A percentile compares a stretch with the other conserved stretches of the same genome.
These are phyloP conservation scores for Parambassis ranga DNA, from an alignment of 2,797 vertebrate genomes.

Conservation along the genomic window DNA sequence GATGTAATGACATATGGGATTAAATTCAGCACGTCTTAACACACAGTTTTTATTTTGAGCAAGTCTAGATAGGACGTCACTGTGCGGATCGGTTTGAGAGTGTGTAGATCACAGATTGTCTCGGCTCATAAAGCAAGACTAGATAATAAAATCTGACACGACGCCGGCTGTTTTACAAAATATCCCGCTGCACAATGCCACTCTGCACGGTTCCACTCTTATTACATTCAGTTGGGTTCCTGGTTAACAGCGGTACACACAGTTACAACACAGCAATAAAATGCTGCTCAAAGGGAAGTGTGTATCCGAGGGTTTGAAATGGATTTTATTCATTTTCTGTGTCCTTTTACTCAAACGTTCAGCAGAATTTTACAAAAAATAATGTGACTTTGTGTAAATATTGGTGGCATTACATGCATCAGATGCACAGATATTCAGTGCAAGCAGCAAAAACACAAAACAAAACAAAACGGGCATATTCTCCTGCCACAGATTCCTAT, in stretches of 20 bases:
- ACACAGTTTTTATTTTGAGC: slow-evolving; percentile 13
- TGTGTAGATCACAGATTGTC: slow-evolving; percentile 23
- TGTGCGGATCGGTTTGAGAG: slow-evolving; percentile 50
- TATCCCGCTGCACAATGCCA: not conserved
- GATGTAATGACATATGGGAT: not conserved
- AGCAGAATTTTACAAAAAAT: slow-evolving; percentile 5
- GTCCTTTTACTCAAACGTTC: not conserved
- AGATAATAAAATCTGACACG: not conserved
- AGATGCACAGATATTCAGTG: not conserved
- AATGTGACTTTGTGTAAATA: slow-evolving; percentile 29
- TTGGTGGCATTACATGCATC: slow-evolving; percentile 9
- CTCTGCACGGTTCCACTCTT: not conserved
- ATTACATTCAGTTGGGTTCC: not conserved
- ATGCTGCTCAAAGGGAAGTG: slow-evolving; percentile 45
- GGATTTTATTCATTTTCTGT: slow-evolving; percentile 36
- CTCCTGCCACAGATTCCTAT: slow-evolving; percentile 5
- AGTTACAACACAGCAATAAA: slow-evolving; percentile 4
- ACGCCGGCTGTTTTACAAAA: slow-evolving; percentile 30
- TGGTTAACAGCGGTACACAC: not conserved
- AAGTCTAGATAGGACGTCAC: slow-evolving; percentile 34
- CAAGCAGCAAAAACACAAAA: not conserved
- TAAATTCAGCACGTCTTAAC: slow-evolving; percentile 8
- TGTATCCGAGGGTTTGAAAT: slow-evolving; percentile 33
- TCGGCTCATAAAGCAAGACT: not conserved
- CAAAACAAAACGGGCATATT: not conserved